Evolutionary conservation across 2,888 invertebrate genomes (phyloP).

Genomic region (Phortica magna): DNA sequence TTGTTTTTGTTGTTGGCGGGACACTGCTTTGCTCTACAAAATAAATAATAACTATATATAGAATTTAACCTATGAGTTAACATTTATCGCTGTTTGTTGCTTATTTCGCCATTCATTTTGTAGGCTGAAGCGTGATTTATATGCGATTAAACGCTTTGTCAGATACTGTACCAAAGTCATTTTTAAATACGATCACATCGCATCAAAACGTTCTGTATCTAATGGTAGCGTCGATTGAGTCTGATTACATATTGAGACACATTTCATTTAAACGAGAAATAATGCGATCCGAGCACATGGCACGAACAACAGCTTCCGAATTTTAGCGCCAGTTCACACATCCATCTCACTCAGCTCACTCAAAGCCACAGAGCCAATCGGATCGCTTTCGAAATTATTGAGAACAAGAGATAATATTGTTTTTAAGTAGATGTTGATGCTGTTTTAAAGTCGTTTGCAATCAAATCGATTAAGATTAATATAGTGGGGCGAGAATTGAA

Average conservation of each 20-base stretch:
- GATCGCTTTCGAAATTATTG: conserved; percentile 58
- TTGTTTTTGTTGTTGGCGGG: background rate
- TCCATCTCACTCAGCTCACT: conserved; percentile 49
- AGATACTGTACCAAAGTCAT: conserved; percentile 9
- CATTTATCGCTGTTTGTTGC: conserved; percentile 50
- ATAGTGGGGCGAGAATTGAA: background rate
- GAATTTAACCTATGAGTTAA: conserved; percentile 45
- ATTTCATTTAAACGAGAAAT: background rate
- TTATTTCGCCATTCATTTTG: background rate
- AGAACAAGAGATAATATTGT: conserved; percentile 77
- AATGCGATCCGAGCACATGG: background rate
- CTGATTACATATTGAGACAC: background rate
- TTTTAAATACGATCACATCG: background rate
- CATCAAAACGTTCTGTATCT: background rate
- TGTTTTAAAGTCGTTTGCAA: conserved; percentile 41
- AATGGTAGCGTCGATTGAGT: background rate
- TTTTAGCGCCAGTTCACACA: conserved; percentile 40
- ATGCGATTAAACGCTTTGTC: background rate
- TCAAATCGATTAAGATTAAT: conserved; percentile 21
- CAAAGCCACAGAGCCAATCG: conserved; percentile 58
- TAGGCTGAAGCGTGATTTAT: background rate
- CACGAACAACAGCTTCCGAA: conserved; percentile 23
- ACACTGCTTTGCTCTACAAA: conserved; percentile 31
- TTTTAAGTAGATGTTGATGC: conserved; percentile 77
- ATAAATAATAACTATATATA: conserved; percentile 31